These are phyloP conservation scores for Podarcis lilfordi DNA, from an alignment of 2,797 vertebrate species.

Conservation along the genomic window DNA sequence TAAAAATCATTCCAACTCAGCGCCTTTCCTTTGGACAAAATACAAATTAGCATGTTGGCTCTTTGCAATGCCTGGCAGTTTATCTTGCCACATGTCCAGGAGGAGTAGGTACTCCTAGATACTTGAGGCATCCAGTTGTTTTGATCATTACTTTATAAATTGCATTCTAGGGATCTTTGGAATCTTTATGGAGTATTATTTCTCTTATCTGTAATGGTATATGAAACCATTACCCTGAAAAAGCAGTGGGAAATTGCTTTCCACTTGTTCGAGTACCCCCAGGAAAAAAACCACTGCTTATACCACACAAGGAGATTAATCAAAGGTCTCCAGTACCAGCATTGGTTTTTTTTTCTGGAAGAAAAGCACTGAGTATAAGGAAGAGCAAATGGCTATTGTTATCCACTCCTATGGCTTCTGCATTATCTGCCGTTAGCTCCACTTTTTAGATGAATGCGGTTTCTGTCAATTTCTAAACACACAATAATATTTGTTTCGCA, in stretches of 20 bases:
- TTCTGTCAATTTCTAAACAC: slow-evolving; percentile 45
- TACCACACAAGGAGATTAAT: too few relatives aligned
- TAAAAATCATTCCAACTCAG: neutral
- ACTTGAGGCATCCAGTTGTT: neutral
- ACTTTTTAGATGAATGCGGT: neutral
- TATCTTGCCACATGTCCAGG: neutral
- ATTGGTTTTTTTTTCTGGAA: too few relatives aligned
- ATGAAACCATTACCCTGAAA: slow-evolving; percentile 27
- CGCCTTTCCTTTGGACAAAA: neutral
- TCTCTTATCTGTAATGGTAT: slow-evolving; percentile 19
- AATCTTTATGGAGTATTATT: neutral
- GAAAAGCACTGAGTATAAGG: too few relatives aligned
- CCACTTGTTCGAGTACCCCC: neutral
- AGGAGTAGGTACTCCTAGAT: neutral
- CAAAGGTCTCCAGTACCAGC: too few relatives aligned
- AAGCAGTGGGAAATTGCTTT: slow-evolving; percentile 54
- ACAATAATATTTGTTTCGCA: neutral
- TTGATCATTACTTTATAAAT: neutral
- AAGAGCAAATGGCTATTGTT: neutral
- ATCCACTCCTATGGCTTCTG: slow-evolving; percentile 28
- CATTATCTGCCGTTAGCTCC: neutral
- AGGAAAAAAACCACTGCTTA: too few relatives aligned
- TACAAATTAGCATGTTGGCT: neutral
- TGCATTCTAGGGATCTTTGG: neutral
- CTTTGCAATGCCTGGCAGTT: neutral